Evolutionary conservation across 1,140 invertebrate species (phyloP), one percentile per base, ranked within the genome.

Genomic region (Leptoteleia sp.): DNA sequence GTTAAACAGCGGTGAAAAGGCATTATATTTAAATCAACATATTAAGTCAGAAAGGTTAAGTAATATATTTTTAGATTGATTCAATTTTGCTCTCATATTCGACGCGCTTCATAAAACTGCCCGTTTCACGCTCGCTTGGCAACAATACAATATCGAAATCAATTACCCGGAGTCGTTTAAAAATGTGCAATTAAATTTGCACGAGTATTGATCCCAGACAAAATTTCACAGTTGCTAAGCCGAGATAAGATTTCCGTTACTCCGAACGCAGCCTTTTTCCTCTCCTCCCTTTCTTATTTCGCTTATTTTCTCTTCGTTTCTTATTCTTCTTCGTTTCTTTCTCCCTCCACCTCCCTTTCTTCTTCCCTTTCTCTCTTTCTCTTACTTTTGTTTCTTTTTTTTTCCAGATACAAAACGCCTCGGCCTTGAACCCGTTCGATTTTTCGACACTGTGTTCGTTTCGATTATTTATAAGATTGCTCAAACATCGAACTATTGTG

Each of bases 151-250:
- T 42, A 57, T 25, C 42, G 12, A 42, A 45, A 61, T 57, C 59
- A 65, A 73, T 65, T 57, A 16, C 50, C 8, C 16, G n/a, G 31
- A 12, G 38, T 1, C 4, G 25, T 65, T 57, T 50, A 65, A 73
- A 65, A 73, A 65, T 65, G 59, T 50, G 52, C 52, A 59, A 65
- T 75, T 59, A 75, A 75, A 22, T 75, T 43, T 52, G 19, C 61
- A 33, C 48, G 42, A 45, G 38, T 64, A 67, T 75, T 45, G 61
- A 75, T 75, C 19, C 8, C n/a, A 27, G 38, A 12, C 43, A 17
- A 65, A 71, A 73, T 65, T 65, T 73, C 35, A 27, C 59, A 47
- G 61, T 75, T 57, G 52, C 42, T 50, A 42, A 27, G 52, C 17
- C 17, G 45, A 50, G 52, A 29, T 57, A 65, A 57, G 50, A 75